Conservation (phyloP, 1,140 invertebrate genomes). For the Neodiprion fabricii region DNA sequence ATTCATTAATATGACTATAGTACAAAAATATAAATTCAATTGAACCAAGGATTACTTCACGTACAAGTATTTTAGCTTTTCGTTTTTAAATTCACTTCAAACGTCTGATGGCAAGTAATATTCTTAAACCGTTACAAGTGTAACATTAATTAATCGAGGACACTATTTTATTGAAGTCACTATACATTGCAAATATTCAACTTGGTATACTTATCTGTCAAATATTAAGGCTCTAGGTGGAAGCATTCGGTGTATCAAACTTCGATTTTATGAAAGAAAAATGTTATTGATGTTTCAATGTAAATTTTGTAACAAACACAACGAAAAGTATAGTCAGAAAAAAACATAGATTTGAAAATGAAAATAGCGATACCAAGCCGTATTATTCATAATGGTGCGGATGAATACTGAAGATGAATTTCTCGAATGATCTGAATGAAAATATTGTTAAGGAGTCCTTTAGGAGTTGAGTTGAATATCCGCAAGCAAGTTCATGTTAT, state of each 20-base stretch:
- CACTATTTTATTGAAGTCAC: background rate
- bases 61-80: background rate
- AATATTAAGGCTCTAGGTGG: slow-evolving; percentile 5
- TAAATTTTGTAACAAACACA: background rate
- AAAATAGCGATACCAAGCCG: no score
- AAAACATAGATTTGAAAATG: no score
- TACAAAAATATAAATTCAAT: slow-evolving; percentile 7
- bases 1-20: background rate
- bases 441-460: no score
- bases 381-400: no score
- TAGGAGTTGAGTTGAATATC: slow-evolving; percentile 5
- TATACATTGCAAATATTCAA: background rate
- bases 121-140: background rate
- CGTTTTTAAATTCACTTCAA: background rate
- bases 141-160: background rate
- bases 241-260: background rate
- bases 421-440: no score
- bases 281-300: background rate
- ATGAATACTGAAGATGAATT: no score
- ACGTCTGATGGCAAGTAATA: background rate
- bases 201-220: background rate
- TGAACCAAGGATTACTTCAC: slow-evolving; percentile 1
- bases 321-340: no score
- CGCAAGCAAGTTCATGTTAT: slow-evolving; percentile 2
- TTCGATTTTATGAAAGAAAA: background rate